A percentile compares a stretch with the other conserved stretches of the same genome.
Evolutionary conservation across 2,113 vertebrate genomes (phyloP).

Genomic region (Collichthys lucidus): DNA sequence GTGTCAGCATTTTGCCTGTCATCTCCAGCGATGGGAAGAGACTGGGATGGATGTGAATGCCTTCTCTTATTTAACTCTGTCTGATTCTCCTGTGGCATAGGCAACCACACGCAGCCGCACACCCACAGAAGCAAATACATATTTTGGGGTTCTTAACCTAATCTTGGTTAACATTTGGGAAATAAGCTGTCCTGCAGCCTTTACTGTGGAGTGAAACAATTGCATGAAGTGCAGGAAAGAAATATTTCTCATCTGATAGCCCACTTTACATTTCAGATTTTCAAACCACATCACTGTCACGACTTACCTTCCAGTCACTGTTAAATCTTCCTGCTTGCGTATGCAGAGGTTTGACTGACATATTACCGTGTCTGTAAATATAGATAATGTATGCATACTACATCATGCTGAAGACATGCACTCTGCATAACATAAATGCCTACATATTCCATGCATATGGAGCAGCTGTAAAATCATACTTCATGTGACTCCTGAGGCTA

Average conservation of each 20-base stretch:
- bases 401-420: neutral
- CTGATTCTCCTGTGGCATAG: slow-evolving; percentile 39
- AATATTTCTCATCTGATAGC: slow-evolving; percentile 23
- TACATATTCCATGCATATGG: slow-evolving; percentile 5
- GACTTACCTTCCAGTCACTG: slow-evolving; percentile 1
- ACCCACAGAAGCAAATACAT: slow-evolving; percentile 18
- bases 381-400: slow-evolving; percentile 22
- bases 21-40: slow-evolving; percentile 56
- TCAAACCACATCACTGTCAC: slow-evolving; percentile 7
- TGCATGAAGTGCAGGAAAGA: slow-evolving; percentile 39
- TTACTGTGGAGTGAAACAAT: slow-evolving; percentile 28
- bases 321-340: neutral
- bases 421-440: slow-evolving; percentile 11
- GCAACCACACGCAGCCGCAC: slow-evolving; percentile 21
- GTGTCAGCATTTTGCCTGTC: slow-evolving; percentile 74
- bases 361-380: slow-evolving; percentile 12
- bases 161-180: slow-evolving; percentile 64
- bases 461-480: slow-evolving; percentile 13
- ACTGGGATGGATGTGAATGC: slow-evolving; percentile 65
- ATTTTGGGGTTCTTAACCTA: slow-evolving; percentile 55
- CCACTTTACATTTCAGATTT: slow-evolving; percentile 21
- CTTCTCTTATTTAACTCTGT: slow-evolving; percentile 59
- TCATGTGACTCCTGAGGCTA: slow-evolving; percentile 27
- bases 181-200: slow-evolving; percentile 60
- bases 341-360: slow-evolving; percentile 10